Evolutionary conservation across 2,888 invertebrate species (phyloP), one percentile per base, ranked within the genome.

Genomic region (Zaprionus obscuricornis): DNA sequence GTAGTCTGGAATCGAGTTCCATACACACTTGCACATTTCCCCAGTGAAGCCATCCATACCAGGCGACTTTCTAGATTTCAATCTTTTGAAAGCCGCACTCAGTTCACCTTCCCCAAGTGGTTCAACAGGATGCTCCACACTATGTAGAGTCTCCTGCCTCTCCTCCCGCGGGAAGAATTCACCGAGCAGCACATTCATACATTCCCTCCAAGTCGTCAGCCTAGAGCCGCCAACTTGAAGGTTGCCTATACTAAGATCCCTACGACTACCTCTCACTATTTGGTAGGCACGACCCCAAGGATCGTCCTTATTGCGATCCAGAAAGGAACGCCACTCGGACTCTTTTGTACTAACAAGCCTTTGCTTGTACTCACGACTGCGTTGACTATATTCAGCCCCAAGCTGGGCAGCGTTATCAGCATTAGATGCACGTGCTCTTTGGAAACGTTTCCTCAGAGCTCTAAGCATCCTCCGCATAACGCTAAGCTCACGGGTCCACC

Each of bases 61-160:
- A 11, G 55, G 47, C 14, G 55, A 60, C 43, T 51, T 60, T 16
- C 29, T 55, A 50, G 59, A 55, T 27, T 26, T 27, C 6, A 64
- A 7, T 31, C 18, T 37, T 11, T 46, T 26, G 17, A 50, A 42
- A 2, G 3, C 8, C 5, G 36, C 14, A 16, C 34, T n/a, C 5
- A 29, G 20, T 20, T 7, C 45, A n/a, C n/a, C n/a, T n/a, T n/a
- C n/a, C n/a, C n/a, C n/a, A n/a, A n/a, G n/a, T n/a, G n/a, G n/a
- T n/a, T n/a, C n/a, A n/a, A n/a, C n/a, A n/a, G n/a, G n/a, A n/a
- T n/a, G n/a, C n/a, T n/a, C n/a, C n/a, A 50, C 39, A 22, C 8
- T 29, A 5, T 20, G 45, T 1, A 45, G 27, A 1, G 7, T 3
- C 0, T 6, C 16, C 1, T 13, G n/a, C 6, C 36, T 22, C 13